Evolutionary conservation across 2,888 invertebrate genomes (phyloP).

Genomic region (Drosophila eohydei): DNA sequence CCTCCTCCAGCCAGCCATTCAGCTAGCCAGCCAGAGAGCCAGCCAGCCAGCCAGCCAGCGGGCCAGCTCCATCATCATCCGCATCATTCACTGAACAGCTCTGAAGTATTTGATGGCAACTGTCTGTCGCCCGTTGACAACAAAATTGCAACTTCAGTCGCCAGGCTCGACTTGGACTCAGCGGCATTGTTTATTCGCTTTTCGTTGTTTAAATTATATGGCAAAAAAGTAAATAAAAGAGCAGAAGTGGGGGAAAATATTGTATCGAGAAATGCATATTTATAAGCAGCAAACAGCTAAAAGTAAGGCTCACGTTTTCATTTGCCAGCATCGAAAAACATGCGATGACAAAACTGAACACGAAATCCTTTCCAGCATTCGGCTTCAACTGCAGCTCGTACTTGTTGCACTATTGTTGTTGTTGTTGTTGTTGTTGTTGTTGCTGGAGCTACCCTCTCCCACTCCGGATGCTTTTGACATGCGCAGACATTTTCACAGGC

Average conservation of each 20-base stretch:
- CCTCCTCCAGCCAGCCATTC: neutral
- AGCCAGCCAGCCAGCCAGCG: neutral
- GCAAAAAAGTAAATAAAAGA: conserved; percentile 38
- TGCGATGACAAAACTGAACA: conserved; percentile 82
- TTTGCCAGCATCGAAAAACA: conserved; percentile 67
- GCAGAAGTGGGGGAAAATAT: conserved; percentile 13
- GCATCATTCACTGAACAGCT: conserved; percentile 29
- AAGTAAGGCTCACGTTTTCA: conserved; percentile 72
- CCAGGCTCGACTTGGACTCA: conserved; percentile 21
- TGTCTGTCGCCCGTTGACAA: conserved; percentile 67
- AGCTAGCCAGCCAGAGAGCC: neutral
- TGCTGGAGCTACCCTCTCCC: conserved; percentile 3
- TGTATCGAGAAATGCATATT: conserved; percentile 74
- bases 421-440: conserved; percentile 19
- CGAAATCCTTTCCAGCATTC: conserved; percentile 72
- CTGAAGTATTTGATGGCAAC: conserved; percentile 77
- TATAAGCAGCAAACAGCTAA: conserved; percentile 66
- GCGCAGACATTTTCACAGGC: conserved; percentile 77
- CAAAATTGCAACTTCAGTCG: conserved; percentile 78
- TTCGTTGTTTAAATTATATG: conserved; percentile 74
- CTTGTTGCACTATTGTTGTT: conserved; percentile 26
- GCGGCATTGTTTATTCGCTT: conserved; percentile 73
- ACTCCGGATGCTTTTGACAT: conserved; percentile 66
- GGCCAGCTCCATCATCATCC: conserved; percentile 27
- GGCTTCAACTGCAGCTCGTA: conserved; percentile 26